These are phyloP conservation scores for Spermophilus dauricus DNA, from an alignment of 2,113 vertebrate genomes.

Conservation along the genomic window DNA sequence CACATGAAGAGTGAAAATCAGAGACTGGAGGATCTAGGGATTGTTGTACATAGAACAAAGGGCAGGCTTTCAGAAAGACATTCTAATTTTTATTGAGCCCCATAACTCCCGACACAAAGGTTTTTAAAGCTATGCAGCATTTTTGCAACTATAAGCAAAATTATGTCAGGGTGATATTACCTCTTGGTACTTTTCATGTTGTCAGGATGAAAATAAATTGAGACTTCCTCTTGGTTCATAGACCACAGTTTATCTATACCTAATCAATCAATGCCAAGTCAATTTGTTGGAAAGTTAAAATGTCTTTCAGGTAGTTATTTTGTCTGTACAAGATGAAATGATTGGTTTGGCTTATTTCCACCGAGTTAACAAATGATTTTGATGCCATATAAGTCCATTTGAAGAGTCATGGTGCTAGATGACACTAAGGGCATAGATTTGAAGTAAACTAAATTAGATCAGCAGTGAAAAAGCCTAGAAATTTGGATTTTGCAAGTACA, in stretches of 20 bases:
- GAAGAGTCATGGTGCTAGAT: constrained; percentile 1
- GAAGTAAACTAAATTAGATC: not conserved
- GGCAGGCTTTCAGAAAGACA: not conserved
- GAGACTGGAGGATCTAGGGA: not conserved
- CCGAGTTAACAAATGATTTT: constrained; percentile 37
- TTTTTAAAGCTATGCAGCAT: constrained; percentile 7
- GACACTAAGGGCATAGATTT: not conserved
- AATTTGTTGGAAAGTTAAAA: constrained; percentile 18
- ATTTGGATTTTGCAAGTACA: not conserved
- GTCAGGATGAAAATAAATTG: constrained; percentile 44
- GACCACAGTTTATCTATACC: not conserved
- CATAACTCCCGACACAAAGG: not conserved
- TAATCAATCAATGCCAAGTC: constrained; percentile 32
- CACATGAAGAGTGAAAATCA: not conserved
- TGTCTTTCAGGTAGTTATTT: constrained; percentile 42
- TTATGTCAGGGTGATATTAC: not conserved
- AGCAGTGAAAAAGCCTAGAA: not conserved
- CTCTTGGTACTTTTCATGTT: constrained; percentile 40
- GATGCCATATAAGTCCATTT: not conserved
- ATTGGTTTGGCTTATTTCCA: constrained; percentile 15
- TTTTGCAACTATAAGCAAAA: constrained; percentile 20
- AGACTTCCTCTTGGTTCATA: constrained; percentile 31
- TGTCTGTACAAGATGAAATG: constrained; percentile 4
- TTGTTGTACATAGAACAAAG: not conserved
- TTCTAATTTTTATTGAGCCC: not conserved